These are phyloP conservation scores for Sepiola atlantica DNA, from an alignment of 2,888 invertebrate species.

Conservation along the genomic window DNA sequence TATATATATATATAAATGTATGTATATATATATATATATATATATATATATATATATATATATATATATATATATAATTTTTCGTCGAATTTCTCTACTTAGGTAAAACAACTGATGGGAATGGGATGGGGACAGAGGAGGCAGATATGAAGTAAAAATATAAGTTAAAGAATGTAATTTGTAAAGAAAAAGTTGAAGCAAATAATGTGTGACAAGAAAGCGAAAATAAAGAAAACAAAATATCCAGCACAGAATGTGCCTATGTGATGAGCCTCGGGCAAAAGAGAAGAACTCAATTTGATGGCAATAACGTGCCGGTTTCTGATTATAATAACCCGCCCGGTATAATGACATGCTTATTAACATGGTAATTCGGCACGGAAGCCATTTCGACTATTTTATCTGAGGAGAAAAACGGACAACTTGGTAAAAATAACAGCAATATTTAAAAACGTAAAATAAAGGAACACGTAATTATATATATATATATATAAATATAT, in stretches of 20 bases:
- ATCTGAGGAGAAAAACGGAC: constrained; percentile 2
- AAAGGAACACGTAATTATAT: neutral
- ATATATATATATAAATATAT: neutral
- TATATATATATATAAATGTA: too few relatives aligned
- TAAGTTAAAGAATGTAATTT: too few relatives aligned
- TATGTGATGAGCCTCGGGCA: neutral
- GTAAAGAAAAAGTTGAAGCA: neutral
- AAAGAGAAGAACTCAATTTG: constrained; percentile 22
- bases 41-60: too few relatives aligned
- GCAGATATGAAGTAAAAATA: too few relatives aligned
- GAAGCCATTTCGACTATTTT: neutral
- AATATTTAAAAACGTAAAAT: too few relatives aligned
- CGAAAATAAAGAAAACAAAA: neutral
- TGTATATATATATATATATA: too few relatives aligned
- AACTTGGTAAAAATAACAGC: neutral
- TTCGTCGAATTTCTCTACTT: too few relatives aligned
- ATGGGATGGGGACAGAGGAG: too few relatives aligned
- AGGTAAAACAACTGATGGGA: too few relatives aligned
- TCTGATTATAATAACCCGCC: neutral
- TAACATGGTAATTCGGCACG: constrained; percentile 4
- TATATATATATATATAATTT: too few relatives aligned
- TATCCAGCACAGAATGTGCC: neutral
- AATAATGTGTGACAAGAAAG: neutral
- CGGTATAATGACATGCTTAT: neutral
- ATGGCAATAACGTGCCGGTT: neutral